phyloP scores from a whole-genome alignment of 35 echinoderm and acorn worm species.

The Patiria miniata region DNA sequence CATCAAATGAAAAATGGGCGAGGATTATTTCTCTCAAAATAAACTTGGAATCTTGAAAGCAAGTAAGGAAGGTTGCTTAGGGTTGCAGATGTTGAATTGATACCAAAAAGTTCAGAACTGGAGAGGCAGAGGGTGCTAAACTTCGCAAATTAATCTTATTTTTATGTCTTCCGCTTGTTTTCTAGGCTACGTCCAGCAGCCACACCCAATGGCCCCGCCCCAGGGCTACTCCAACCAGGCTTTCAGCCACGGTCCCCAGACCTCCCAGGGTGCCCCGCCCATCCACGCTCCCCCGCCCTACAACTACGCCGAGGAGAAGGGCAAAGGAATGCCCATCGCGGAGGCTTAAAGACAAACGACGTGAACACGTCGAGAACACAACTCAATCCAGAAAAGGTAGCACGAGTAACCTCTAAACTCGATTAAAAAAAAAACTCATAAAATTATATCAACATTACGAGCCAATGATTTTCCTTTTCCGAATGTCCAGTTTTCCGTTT shows the following conservation, averaged over 20 bases:
- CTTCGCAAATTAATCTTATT: background rate
- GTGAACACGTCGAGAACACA: background rate
- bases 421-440: background rate
- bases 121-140: too few relatives aligned
- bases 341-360: background rate
- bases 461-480: too few relatives aligned
- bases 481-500: too few relatives aligned
- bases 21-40: too few relatives aligned
- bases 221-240: background rate
- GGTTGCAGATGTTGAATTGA: too few relatives aligned
- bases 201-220: background rate
- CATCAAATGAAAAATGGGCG: too few relatives aligned
- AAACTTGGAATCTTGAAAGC: too few relatives aligned
- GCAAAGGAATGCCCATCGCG: background rate
- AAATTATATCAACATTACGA: constrained; percentile 6
- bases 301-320: background rate
- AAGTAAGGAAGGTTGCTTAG: too few relatives aligned
- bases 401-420: constrained; percentile 23
- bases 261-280: background rate
- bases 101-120: background rate
- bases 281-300: background rate
- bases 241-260: background rate
- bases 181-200: background rate
- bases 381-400: background rate
- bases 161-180: background rate